These are phyloP conservation scores for Leptodactylus fallax DNA, from an alignment of 2,797 vertebrate genomes.

Conservation along the genomic window DNA sequence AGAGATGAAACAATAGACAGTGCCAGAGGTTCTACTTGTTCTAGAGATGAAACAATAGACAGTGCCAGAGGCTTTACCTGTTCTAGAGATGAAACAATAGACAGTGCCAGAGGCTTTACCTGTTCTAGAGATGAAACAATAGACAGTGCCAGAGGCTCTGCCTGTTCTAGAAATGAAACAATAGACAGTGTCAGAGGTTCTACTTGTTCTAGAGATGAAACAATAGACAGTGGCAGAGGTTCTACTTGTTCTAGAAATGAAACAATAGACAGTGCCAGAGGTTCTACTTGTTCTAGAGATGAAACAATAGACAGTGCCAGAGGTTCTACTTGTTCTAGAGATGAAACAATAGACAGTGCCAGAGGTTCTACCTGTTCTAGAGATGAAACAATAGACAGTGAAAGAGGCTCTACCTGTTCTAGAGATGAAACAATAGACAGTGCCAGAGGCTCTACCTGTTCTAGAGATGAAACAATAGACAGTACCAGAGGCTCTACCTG, in stretches of 20 bases:
- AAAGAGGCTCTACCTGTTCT: not conserved
- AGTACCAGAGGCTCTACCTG: not conserved
- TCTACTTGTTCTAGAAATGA: not conserved
- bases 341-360: too few species aligned
- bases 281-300: not conserved
- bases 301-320: not conserved
- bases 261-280: not conserved
- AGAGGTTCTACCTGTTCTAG: too few species aligned
- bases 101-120: too few species aligned
- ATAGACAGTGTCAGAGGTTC: not conserved
- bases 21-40: too few species aligned
- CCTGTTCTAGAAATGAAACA: not conserved
- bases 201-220: not conserved
- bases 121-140: not conserved
- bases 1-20: too few species aligned
- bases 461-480: not conserved
- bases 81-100: too few species aligned
- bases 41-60: too few species aligned
- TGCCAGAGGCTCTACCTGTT: not conserved
- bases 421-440: not conserved
- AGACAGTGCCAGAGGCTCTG: not conserved
- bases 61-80: too few species aligned
- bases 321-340: too few species aligned
- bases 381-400: too few species aligned
- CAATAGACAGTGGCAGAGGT: not conserved